Evolutionary conservation across 2,888 invertebrate species (phyloP), one percentile per base, ranked within the genome.

Genomic region (Apocheima hispidaria): DNA sequence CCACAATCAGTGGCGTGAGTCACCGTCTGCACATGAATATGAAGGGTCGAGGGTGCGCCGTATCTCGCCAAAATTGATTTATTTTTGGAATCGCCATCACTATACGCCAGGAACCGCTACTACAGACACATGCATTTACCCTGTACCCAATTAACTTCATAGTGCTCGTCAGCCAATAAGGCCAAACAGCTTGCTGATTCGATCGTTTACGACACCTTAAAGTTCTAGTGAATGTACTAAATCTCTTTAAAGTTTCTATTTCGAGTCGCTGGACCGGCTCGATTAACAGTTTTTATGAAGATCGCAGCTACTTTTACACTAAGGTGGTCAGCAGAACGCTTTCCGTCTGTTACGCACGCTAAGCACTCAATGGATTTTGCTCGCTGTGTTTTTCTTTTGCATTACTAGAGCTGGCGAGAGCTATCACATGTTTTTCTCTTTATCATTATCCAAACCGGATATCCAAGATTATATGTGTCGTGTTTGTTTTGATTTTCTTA

Each of bases 261-360:
- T 88, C 72, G 79, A 86, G 73, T 75, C 81, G 80, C 63, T 81
- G 81, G 78, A 85, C 74, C 87, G 83, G 72, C 74, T 75, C 79
- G 84, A 84, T 87, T 84, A 87, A 83, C 77, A 78, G 81, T 88
- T 90, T 88, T 88, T 87, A 73, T 81, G 57, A 75, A 78, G 75
- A 79, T 79, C 73, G 73, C 50, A 33, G 21, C 73, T 74, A 75
- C 73, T 77, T 75, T 77, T 78, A 74, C 75, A 75, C 75, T 79
- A 78, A 70, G 73, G 71, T 75, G 74, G 73, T 72, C 73, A 62
- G 65, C 71, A 70, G 70, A 77, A 78, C 77, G 77, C 78, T 83
- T 82, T 82, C 79, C 72, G 75, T 77, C 66, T 72, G 75, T 81
- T 78, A 75, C 81, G 83, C 81, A 77, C 74, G 73, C 68, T 73